Base-by-base conservation (phyloP, 2,888 invertebrate species). In the Phyllotreta cruciferae region DNA sequence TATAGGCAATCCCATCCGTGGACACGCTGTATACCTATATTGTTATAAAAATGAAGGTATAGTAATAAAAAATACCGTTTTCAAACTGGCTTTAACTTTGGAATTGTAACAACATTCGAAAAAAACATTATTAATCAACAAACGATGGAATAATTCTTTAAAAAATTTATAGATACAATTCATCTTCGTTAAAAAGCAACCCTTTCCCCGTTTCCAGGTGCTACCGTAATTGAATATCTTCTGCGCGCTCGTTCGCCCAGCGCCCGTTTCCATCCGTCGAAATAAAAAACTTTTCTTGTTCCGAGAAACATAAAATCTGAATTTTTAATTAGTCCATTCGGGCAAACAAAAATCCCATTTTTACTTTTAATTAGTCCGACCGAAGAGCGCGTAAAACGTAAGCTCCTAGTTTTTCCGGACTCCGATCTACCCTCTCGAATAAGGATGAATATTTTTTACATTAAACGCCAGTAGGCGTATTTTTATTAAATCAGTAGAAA, bases 311-410 rank as follows among this genome's bases (percentile, higher is more conserved):
- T 76, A 75, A 76, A 76, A 76, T 74, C 73, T 78, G 77, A 79
- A 79, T 78, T 78, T 80, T 80, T 80, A 79, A 80, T 80, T 77
- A 75, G 74, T 73, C 77, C 78, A 79, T 79, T 79, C 76, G 72
- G 71, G 75, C 76, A 78, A 78, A 79, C 79, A 79, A 79, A 80
- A 79, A 79, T 79, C 77, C 78, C 79, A 79, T 80, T 80, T 80
- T 79, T 80, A 78, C 78, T 79, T 79, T 80, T 80, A 80, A 80
- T 80, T 79, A 80, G 64, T 64, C 61, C 45, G 44, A 64, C 64
- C 64, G 49, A 57, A 55, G 63, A 52, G 56, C 49, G 62, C 70
- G 65, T 64, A 73, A 73, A 69, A 70, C 65, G 61, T 70, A 72
- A 67, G 67, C 67, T 66, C 66, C 61, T 63, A 64, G 54, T 52